A percentile compares a stretch with the other conserved stretches of the same genome.
These are phyloP conservation scores for Catocala nupta DNA, from an alignment of 2,888 invertebrate genomes.

Conservation along the genomic window DNA sequence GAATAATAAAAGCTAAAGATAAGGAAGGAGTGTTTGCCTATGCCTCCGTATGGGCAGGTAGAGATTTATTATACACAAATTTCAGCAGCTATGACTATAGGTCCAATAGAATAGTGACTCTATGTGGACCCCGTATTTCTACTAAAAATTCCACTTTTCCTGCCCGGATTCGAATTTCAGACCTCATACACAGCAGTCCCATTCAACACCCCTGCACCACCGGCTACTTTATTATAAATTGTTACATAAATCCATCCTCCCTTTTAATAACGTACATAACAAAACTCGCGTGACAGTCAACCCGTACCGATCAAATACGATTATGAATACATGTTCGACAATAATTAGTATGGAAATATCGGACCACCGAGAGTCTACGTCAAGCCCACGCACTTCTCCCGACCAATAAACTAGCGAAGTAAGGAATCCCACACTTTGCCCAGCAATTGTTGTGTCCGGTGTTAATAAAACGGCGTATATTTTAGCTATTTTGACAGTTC, in stretches of 20 bases:
- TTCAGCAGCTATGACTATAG: too few relatives aligned
- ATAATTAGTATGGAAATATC: constrained; percentile 66
- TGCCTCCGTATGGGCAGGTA: too few relatives aligned
- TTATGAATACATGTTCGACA: constrained; percentile 35
- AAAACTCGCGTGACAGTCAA: constrained; percentile 12
- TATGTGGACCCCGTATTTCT: too few relatives aligned
- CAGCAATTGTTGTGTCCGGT: constrained; percentile 81
- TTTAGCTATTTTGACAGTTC: constrained; percentile 86
- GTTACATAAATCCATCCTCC: background rate
- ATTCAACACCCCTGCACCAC: too few relatives aligned
- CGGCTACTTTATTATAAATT: too few relatives aligned
- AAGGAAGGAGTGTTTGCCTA: too few relatives aligned
- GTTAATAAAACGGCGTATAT: constrained; percentile 85
- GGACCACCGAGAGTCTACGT: constrained; percentile 69
- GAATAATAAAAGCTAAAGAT: too few relatives aligned
- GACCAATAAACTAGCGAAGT: constrained; percentile 79
- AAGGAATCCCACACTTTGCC: constrained; percentile 84
- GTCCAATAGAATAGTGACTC: too few relatives aligned
- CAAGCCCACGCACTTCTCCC: constrained; percentile 73
- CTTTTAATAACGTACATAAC: background rate
- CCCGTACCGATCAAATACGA: constrained; percentile 18
- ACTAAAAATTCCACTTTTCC: too few relatives aligned
- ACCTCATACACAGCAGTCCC: too few relatives aligned
- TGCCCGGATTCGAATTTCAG: too few relatives aligned
- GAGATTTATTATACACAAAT: too few relatives aligned